These are phyloP conservation scores for Nipponacmea schrenckii DNA, from an alignment of 2,888 invertebrate genomes.

Conservation along the genomic window DNA sequence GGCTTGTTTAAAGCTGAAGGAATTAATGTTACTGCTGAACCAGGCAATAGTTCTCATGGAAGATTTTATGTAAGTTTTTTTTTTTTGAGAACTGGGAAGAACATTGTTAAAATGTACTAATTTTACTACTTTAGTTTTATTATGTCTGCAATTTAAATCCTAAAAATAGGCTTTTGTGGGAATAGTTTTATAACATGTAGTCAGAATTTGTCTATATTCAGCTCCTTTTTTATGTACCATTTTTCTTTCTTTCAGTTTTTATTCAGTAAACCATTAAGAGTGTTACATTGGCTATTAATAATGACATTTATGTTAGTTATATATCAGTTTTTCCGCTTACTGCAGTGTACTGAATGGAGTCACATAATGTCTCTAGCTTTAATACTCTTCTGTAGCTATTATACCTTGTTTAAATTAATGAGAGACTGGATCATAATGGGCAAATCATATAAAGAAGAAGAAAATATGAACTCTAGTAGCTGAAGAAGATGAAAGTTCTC, in stretches of 20 bases:
- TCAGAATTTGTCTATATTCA: no score
- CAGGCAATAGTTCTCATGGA: slow-evolving; percentile 82
- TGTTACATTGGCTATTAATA: slow-evolving; percentile 80
- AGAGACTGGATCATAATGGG: slow-evolving; percentile 85
- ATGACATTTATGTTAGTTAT: slow-evolving; percentile 74
- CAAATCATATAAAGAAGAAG: slow-evolving; percentile 63
- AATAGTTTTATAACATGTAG: no score
- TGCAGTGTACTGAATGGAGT: slow-evolving; percentile 89
- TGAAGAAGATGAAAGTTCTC: no score
- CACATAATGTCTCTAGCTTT: slow-evolving; percentile 87
- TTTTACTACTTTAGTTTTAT: no score
- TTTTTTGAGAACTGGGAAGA: neutral
- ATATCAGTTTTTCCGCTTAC: slow-evolving; percentile 81
- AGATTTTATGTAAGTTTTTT: slow-evolving; percentile 85
- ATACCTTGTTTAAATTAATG: slow-evolving; percentile 87
- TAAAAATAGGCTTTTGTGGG: no score
- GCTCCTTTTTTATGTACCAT: neutral
- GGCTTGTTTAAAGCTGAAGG: slow-evolving; percentile 82
- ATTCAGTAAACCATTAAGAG: slow-evolving; percentile 85
- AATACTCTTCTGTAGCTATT: slow-evolving; percentile 89
- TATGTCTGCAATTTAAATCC: no score
- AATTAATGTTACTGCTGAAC: slow-evolving; percentile 86
- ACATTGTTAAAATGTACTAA: no score
- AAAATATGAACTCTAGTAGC: slow-evolving; percentile 9
- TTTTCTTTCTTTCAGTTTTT: slow-evolving; percentile 76